These are phyloP conservation scores for Aphis gossypii DNA, from an alignment of 1,140 invertebrate species.

Conservation along the genomic window DNA sequence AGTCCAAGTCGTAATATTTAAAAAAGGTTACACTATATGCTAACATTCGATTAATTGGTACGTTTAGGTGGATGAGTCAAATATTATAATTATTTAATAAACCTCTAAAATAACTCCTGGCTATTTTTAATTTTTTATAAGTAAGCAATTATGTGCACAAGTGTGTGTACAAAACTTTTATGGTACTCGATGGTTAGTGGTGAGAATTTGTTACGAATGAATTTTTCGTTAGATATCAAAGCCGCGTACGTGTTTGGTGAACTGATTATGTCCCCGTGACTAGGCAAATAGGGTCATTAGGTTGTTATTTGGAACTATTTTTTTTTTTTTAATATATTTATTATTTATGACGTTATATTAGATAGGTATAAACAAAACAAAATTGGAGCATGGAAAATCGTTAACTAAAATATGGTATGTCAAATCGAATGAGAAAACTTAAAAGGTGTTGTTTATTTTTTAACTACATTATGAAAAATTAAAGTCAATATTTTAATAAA, in stretches of 20 bases:
- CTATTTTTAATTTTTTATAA: neutral
- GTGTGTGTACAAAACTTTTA: neutral
- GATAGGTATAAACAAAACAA: neutral
- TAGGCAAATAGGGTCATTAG: conserved; percentile 29
- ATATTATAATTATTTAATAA: neutral
- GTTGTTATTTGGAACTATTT: neutral
- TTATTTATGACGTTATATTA: conserved; percentile 15
- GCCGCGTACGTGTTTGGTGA: neutral
- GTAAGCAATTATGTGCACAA: neutral
- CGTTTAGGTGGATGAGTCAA: neutral
- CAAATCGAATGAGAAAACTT: neutral
- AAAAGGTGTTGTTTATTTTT: neutral
- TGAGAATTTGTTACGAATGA: neutral
- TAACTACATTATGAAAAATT: neutral
- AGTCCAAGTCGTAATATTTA: neutral
- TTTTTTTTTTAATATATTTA: neutral
- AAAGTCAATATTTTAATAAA: neutral
- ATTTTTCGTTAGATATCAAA: conserved; percentile 14
- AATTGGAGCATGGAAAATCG: conserved; percentile 37
- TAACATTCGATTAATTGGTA: neutral
- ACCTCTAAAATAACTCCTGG: neutral
- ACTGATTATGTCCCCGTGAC: conserved; percentile 33
- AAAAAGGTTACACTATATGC: neutral
- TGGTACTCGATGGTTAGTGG: no score
- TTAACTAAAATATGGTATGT: neutral